Evolutionary conservation across 64 coral and sea anemone species (phyloP).

Genomic region (Montipora foliosa): DNA sequence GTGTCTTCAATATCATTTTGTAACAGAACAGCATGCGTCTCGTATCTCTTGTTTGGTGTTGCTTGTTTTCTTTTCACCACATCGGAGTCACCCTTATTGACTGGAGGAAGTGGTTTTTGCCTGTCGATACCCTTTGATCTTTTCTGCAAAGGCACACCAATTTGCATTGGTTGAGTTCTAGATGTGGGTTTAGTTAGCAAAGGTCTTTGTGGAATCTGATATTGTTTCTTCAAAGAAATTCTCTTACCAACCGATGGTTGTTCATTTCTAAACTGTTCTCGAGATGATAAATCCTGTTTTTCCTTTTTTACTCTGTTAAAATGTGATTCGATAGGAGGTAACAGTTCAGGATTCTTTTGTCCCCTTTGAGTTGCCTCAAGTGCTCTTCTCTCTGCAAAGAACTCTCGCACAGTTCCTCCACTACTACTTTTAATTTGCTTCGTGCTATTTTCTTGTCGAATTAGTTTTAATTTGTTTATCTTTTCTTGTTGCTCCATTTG

Average conservation of each 20-base stretch:
- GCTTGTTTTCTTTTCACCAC: conserved; percentile 59
- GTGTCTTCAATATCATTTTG: conserved; percentile 28
- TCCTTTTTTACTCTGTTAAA: conserved; percentile 77
- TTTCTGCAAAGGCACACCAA: conserved; percentile 62
- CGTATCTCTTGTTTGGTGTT: conserved; percentile 89
- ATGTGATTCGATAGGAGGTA: conserved; percentile 92
- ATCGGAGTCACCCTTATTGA: conserved; percentile 44
- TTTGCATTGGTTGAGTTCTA: conserved; percentile 30
- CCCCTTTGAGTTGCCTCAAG: conserved; percentile 69
- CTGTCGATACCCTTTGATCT: conserved; percentile 83
- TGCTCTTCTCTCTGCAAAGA: conserved; percentile 93
- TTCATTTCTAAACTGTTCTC: conserved; percentile 7
- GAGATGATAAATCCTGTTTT: conserved; percentile 32
- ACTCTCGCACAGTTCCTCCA: conserved; percentile 91
- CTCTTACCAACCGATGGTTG: conserved; percentile 8
- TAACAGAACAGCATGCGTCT: conserved; percentile 61
- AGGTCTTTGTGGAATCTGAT: conserved; percentile 12
- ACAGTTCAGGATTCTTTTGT: conserved; percentile 43
- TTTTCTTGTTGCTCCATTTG: conserved; percentile 81
- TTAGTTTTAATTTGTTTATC: conserved; percentile 51
- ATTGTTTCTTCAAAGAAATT: conserved; percentile 17
- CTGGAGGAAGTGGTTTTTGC: conserved; percentile 86
- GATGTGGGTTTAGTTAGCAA: not conserved
- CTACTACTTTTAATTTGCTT: conserved; percentile 11
- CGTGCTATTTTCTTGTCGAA: conserved; percentile 29